Evolutionary conservation across 1,140 invertebrate species (phyloP).

Genomic region (Megalonaias nervosa): DNA sequence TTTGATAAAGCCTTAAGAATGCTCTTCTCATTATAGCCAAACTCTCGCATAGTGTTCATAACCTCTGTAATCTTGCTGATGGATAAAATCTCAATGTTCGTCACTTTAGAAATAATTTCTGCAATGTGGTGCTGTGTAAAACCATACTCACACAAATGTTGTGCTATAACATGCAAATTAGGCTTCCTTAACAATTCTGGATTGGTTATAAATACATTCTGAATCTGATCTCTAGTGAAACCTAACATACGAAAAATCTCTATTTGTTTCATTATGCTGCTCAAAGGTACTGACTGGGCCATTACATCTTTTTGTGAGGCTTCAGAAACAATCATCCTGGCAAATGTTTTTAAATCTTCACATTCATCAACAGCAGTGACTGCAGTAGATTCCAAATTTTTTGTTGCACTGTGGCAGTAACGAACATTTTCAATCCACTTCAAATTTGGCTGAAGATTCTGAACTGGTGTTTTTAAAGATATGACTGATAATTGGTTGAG

Average conservation of each 20-base stretch:
- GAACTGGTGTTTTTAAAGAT: too few relatives aligned
- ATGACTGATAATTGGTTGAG: too few relatives aligned
- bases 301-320: slow-evolving; percentile 21
- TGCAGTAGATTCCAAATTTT: too few relatives aligned
- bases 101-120: not conserved
- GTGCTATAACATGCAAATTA: not conserved
- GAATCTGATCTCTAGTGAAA: slow-evolving; percentile 4
- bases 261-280: not conserved
- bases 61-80: not conserved
- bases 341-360: too few relatives aligned
- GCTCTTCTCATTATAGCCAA: slow-evolving; percentile 4
- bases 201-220: not conserved
- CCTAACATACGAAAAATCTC: not conserved
- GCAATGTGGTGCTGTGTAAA: slow-evolving; percentile 7
- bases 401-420: too few relatives aligned
- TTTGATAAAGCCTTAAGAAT: not conserved
- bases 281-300: not conserved
- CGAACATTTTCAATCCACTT: too few relatives aligned
- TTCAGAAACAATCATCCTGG: too few relatives aligned
- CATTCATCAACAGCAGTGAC: too few relatives aligned
- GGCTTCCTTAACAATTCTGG: slow-evolving; percentile 10
- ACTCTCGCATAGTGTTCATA: slow-evolving; percentile 1
- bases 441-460: too few relatives aligned
- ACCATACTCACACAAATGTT: not conserved
- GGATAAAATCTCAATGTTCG: slow-evolving; percentile 2